A percentile compares a stretch with the other conserved stretches of the same genome.
These are phyloP conservation scores for Callionymus lyra DNA, from an alignment of 2,113 vertebrate species.

Conservation along the genomic window DNA sequence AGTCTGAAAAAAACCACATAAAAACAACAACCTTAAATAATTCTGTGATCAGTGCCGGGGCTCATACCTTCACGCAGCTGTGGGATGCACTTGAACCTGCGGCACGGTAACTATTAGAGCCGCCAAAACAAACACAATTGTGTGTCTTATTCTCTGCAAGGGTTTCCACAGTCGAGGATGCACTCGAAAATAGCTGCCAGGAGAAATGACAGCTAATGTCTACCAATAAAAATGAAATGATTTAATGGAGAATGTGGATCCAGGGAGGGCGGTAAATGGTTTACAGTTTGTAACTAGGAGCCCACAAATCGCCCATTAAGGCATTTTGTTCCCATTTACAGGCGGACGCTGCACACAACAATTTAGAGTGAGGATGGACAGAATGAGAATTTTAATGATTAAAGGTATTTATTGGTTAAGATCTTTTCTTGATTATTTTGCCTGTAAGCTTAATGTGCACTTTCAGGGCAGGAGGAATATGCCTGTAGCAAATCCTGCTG, in stretches of 20 bases:
- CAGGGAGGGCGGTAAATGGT: conserved; percentile 9
- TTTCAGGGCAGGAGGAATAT: too few species aligned
- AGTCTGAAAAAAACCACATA: conserved; percentile 83
- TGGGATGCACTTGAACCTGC: conserved; percentile 6
- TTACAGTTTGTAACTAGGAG: conserved; percentile 10
- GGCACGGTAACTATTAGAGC: conserved; percentile 13
- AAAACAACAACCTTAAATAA: conserved; percentile 36
- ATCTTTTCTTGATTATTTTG: background rate
- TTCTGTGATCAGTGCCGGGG: conserved; percentile 23
- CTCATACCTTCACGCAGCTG: conserved; percentile 10
- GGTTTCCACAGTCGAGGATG: conserved; percentile 13
- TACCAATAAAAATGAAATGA: conserved; percentile 10
- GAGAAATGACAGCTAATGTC: conserved; percentile 17
- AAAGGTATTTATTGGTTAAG: background rate
- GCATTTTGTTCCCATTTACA: conserved; percentile 2
- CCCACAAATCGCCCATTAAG: conserved; percentile 19
- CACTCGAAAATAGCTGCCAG: conserved; percentile 7
- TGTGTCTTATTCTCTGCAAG: conserved; percentile 21
- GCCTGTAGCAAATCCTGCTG: too few species aligned
- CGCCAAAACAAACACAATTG: conserved; percentile 20
- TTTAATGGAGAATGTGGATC: conserved; percentile 5
- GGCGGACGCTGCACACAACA: conserved; percentile 4
- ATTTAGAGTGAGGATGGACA: background rate
- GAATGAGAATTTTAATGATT: background rate
- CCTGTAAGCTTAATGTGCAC: too few species aligned